Evolutionary conservation across 2,888 invertebrate species (phyloP).

Genomic region (Ichneumoninae sp.): DNA sequence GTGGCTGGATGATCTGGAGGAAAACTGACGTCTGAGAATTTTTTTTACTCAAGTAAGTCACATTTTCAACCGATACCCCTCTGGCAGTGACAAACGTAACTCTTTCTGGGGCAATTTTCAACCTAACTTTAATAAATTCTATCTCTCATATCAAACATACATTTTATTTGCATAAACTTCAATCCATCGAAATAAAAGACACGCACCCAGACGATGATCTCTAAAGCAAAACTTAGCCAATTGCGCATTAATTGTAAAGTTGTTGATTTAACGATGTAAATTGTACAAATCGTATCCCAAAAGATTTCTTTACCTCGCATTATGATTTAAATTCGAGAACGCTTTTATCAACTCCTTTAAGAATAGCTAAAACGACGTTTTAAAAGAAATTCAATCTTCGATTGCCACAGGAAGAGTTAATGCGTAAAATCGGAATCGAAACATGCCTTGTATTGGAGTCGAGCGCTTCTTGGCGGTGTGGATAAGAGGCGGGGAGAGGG

Average conservation of each 20-base stretch:
- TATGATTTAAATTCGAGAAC: background rate
- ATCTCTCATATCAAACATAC: background rate
- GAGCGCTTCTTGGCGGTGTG: background rate
- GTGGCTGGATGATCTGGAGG: slow-evolving; percentile 55
- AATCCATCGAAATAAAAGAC: background rate
- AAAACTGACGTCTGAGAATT: background rate
- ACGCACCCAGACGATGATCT: background rate
- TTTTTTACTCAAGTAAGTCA: slow-evolving; percentile 25
- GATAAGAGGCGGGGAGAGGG: background rate
- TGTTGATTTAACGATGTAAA: background rate
- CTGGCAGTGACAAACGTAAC: background rate
- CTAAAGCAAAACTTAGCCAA: background rate
- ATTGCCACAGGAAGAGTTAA: slow-evolving; percentile 17
- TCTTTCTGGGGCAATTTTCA: slow-evolving; percentile 16
- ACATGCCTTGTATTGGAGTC: background rate
- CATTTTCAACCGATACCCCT: background rate
- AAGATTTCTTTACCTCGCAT: background rate
- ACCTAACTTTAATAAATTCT: background rate
- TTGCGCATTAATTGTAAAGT: background rate
- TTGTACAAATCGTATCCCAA: background rate
- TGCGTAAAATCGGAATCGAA: slow-evolving; percentile 43
- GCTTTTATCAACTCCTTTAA: background rate
- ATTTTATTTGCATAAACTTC: background rate
- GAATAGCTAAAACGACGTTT: background rate
- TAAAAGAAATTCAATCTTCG: background rate